A percentile compares a stretch with the other conserved stretches of the same genome.
Evolutionary conservation across 35 echinoderm and acorn worm species (phyloP).

Genomic region (Chiridota heheva): DNA sequence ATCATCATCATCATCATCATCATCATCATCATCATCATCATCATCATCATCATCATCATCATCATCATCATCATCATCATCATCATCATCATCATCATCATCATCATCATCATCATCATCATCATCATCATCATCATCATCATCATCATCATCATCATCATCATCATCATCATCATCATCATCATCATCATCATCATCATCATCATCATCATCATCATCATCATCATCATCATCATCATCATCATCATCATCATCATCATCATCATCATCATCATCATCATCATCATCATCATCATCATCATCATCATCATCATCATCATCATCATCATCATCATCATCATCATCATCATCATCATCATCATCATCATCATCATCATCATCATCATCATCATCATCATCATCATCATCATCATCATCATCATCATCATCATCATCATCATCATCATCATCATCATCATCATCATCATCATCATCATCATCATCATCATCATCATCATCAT

Average conservation of each 20-base stretch:
- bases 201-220: neutral
- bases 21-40: neutral
- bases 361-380: neutral
- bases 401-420: conserved; percentile 4
- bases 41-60: neutral
- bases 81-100: neutral
- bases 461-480: conserved; percentile 23
- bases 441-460: conserved; percentile 9
- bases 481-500: conserved; percentile 11
- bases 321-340: neutral
- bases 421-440: conserved; percentile 34
- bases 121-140: neutral
- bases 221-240: neutral
- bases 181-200: neutral
- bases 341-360: neutral
- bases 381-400: conserved; percentile 12
- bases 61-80: neutral
- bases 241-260: conserved; percentile 4
- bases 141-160: neutral
- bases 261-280: conserved; percentile 1
- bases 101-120: neutral
- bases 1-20: neutral
- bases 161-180: neutral
- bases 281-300: conserved; percentile 5
- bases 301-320: conserved; percentile 10